These are phyloP conservation scores for Etheostoma nigrum DNA, from an alignment of 2,797 vertebrate genomes.

Conservation along the genomic window DNA sequence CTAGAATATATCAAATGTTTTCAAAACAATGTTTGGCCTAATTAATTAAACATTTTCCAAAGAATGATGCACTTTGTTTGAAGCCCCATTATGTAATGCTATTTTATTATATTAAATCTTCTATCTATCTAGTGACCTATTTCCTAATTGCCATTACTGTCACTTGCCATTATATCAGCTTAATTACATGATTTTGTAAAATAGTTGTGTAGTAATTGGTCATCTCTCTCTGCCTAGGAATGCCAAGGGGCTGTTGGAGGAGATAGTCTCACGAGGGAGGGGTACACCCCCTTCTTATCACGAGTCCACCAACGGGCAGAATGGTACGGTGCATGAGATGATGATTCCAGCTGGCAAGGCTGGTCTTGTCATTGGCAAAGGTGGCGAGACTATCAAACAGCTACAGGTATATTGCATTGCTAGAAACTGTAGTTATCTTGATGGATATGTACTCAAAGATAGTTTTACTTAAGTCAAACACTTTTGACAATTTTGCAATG, in stretches of 20 bases:
- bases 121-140: neutral
- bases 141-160: neutral
- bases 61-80: neutral
- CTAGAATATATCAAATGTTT: neutral
- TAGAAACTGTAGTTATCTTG: neutral
- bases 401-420: slow-evolving; percentile 83
- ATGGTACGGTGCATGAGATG: slow-evolving; percentile 90
- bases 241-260: slow-evolving; percentile 90
- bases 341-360: slow-evolving; percentile 88
- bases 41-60: neutral
- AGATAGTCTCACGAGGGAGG: slow-evolving; percentile 90
- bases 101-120: neutral
- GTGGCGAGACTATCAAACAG: slow-evolving; percentile 93
- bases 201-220: slow-evolving; percentile 16
- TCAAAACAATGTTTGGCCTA: neutral
- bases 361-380: slow-evolving; percentile 92
- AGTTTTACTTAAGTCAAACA: neutral
- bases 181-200: neutral
- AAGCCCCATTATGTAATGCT: neutral
- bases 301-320: slow-evolving; percentile 88
- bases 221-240: slow-evolving; percentile 78
- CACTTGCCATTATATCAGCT: neutral
- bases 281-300: slow-evolving; percentile 89
- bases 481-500: neutral
- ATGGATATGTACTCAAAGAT: neutral